Base-by-base conservation (phyloP, 1,140 invertebrate genomes). In the Coenobita brevimanus region DNA sequence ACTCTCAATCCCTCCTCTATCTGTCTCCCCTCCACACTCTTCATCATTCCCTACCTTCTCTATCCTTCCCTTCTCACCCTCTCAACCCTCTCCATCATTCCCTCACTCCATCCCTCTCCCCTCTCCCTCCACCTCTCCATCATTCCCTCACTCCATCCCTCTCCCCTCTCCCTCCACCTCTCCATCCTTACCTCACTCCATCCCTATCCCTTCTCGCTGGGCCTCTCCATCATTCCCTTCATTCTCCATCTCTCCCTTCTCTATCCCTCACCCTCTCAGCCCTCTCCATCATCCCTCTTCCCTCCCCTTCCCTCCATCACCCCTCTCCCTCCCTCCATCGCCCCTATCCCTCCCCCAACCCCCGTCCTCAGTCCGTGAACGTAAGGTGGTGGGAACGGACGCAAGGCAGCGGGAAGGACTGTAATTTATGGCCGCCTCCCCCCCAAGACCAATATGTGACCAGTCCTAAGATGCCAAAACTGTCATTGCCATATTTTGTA, bases 401-500 rank as follows among this genome's bases (percentile, higher is more conserved):
- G 84, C 50, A 82, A 57, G 36, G 50, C 87, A 78, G 82, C 73
- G 87, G 64, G 57, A 82, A 38, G 57, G 36, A 27, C 78, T 8
- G 82, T 89, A 89, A 89, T 89, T 89, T 89, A 89, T 89, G 88
- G 88, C 81, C 60, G 84, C 73, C 62, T 81, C 69, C 88, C 79
- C 88, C 81, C 81, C 50, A 43, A 89, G n/a, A 75, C 88, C 88
- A 83, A 89, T 89, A 89, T 89, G 81, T 89, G 88, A 89, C 88
- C 88, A 89, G 88, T 82, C 88, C 79, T 80, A 84, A 89, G 88
- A 89, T 89, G 88, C 88, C 82, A 79, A 83, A 82, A 89, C 81
- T 82, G 88, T 89, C 88, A 83, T 89, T 89, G 80, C 82, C 88
- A 89, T 89, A 89, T 89, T 87, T 87, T 87, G 84, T 87, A 87